These are phyloP conservation scores for Pangasianodon gigas DNA, from an alignment of 2,113 vertebrate genomes.

Conservation along the genomic window DNA sequence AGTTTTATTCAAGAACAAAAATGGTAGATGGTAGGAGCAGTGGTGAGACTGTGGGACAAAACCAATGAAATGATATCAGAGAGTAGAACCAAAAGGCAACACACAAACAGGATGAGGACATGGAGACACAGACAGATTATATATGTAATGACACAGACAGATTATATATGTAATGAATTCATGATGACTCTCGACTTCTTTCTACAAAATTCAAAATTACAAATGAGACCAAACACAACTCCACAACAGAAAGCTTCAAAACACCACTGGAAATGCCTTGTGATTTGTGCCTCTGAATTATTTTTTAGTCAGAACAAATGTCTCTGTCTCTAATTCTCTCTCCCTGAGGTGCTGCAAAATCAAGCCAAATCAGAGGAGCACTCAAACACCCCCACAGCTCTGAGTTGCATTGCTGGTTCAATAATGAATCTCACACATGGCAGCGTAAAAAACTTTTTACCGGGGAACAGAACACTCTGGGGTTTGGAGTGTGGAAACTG, in stretches of 20 bases:
- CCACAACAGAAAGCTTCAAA: neutral
- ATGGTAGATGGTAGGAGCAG: neutral
- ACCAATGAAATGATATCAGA: slow-evolving; percentile 17
- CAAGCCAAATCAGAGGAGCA: slow-evolving; percentile 6
- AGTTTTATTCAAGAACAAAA: neutral
- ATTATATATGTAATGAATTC: slow-evolving; percentile 23
- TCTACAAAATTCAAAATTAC: slow-evolving; percentile 39
- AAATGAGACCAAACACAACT: neutral
- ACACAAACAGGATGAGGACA: neutral
- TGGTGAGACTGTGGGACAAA: slow-evolving; percentile 12
- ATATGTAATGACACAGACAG: neutral
- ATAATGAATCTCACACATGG: slow-evolving; percentile 22
- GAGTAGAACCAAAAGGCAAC: neutral
- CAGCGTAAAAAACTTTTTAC: slow-evolving; percentile 12
- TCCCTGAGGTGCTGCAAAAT: neutral
- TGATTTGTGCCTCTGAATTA: slow-evolving; percentile 14
- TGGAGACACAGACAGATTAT: neutral
- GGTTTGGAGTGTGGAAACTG: slow-evolving; percentile 39
- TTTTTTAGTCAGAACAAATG: slow-evolving; percentile 2
- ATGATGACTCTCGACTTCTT: slow-evolving; percentile 27
- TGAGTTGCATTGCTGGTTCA: neutral
- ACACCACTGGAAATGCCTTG: neutral
- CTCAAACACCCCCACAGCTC: slow-evolving; percentile 23
- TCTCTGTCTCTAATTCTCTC: neutral
- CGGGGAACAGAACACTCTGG: slow-evolving; percentile 24